Evolutionary conservation across 2,113 vertebrate genomes (phyloP), one percentile per base, ranked within the genome.

Genomic region (Gymnobelideus leadbeateri): DNA sequence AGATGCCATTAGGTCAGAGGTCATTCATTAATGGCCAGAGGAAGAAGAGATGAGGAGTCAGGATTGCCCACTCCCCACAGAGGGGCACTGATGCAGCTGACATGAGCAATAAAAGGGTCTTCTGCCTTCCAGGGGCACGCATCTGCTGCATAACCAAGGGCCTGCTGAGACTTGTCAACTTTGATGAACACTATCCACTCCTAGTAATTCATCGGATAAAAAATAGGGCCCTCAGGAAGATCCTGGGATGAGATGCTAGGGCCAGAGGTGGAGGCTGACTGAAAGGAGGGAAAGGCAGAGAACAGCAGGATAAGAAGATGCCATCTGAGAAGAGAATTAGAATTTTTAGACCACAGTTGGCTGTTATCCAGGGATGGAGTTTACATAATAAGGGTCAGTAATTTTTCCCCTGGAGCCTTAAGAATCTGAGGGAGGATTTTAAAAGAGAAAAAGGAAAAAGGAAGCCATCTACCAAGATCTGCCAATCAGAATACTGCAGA

Each of bases 121-220:
- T 84, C 68, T 84, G n/a, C 68, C 68, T 84, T 43, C 68, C 68
- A 84, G 68, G 68, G 68, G n/a, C 68, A 43, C 2, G 19, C 68
- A 43, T 84, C n/a, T 84, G 68, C 68, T 84, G 6, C n/a, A 43
- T 84, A 43, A 84, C 37, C 68, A 43, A 84, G 37, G n/a, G 37
- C 68, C 68, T 84, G 68, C 68, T 84, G 68, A 84, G 68, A 84
- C n/a, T 84, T 84, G 68, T 84, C 68, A 84, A 84, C 5, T n/a
- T 84, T 84, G 68, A 84, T 84, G 68, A 84, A 84, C 68, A 84
- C 68, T 84, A 43, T 43, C 68, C 68, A 84, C n/a, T 84, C n/a
- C 68, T 12, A 84, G 68, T 1, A 84, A 84, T 84, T 84, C 68
- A 84, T 21, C 1, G 68, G 57, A 6, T 43, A 7, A 43, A 43